These are phyloP conservation scores for Chloropsis cyanopogon DNA, from an alignment of 2,113 vertebrate genomes.

Conservation along the genomic window DNA sequence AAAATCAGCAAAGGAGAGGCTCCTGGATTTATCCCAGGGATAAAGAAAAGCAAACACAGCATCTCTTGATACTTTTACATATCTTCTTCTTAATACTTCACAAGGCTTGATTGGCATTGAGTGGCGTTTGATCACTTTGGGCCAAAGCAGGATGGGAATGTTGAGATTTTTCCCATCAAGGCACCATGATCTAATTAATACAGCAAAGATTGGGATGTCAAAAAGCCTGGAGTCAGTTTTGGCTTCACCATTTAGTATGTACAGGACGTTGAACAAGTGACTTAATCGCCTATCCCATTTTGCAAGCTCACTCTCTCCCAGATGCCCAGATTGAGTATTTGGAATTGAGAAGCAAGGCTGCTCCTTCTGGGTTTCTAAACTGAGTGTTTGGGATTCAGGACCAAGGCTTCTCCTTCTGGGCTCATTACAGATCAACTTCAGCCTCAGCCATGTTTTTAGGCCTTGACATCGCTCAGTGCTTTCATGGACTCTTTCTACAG, in stretches of 20 bases:
- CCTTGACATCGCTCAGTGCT: not conserved
- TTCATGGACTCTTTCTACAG: not conserved
- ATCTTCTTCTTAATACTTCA: conserved; percentile 2
- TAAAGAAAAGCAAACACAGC: conserved; percentile 47
- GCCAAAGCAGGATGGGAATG: not conserved
- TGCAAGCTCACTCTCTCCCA: not conserved
- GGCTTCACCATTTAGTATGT: not conserved
- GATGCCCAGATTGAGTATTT: not conserved
- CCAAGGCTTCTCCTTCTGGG: not conserved
- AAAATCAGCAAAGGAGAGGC: conserved; percentile 40
- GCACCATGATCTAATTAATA: not conserved
- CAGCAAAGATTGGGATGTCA: not conserved
- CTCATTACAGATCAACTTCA: not conserved
- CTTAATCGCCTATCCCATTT: not conserved
- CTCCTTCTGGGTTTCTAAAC: not conserved
- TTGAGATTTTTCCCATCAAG: not conserved
- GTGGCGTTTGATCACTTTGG: conserved; percentile 21
- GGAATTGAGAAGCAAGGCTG: not conserved
- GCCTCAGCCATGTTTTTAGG: not conserved
- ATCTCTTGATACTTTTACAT: conserved; percentile 21
- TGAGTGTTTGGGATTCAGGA: not conserved
- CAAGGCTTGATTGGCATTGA: not conserved
- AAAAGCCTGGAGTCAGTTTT: not conserved
- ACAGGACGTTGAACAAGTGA: not conserved
- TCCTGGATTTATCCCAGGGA: conserved; percentile 51